These are phyloP conservation scores for Acromyrmex charruanus DNA, from an alignment of 1,140 invertebrate species.

Conservation along the genomic window DNA sequence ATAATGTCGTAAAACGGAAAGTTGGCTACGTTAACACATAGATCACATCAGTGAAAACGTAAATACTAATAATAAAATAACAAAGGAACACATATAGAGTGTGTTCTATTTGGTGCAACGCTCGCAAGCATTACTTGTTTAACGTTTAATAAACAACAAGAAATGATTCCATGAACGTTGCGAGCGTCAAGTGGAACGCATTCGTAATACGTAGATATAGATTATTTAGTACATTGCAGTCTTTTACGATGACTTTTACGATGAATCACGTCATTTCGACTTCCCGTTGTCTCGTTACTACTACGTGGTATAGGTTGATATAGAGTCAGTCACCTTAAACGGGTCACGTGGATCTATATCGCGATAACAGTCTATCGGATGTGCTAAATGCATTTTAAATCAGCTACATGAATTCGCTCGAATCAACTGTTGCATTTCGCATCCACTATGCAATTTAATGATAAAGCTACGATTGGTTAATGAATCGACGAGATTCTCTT, in stretches of 20 bases:
- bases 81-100: not conserved
- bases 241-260: not conserved
- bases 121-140: too few species aligned
- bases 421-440: constrained; percentile 43
- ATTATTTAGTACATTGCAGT: not conserved
- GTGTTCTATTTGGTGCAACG: too few species aligned
- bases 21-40: not conserved
- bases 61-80: not conserved
- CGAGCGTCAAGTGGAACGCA: too few species aligned
- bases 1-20: constrained; percentile 1
- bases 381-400: constrained; percentile 55
- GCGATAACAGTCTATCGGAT: constrained; percentile 40
- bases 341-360: constrained; percentile 60
- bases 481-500: not conserved
- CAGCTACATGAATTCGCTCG: constrained; percentile 2
- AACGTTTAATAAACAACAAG: too few species aligned
- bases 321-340: constrained; percentile 73
- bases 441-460: not conserved
- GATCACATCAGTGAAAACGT: too few species aligned
- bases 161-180: too few species aligned
- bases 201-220: not conserved
- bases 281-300: constrained; percentile 68
- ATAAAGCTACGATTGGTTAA: not conserved
- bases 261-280: constrained; percentile 42
- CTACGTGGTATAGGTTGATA: constrained; percentile 38